Base-by-base conservation (phyloP, 2,888 invertebrate species). In the Cancer borealis region DNA sequence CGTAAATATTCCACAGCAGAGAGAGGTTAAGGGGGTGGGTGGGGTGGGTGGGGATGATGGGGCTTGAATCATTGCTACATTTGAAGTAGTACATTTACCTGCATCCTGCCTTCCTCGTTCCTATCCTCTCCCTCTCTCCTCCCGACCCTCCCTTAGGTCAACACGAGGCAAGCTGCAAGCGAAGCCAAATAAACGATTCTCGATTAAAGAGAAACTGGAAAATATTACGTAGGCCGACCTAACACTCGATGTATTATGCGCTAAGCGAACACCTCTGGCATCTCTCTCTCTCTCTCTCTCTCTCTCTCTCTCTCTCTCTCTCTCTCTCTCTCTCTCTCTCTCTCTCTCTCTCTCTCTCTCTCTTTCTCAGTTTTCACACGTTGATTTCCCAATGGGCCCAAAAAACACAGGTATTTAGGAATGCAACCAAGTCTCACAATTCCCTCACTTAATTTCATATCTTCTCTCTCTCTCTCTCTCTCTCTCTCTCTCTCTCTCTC, bases 181-280 rank as follows among this genome's bases (percentile, higher is more conserved):
- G 66, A 66, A n/a, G 66, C 66, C 66, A n/a, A 66, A n/a, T 66
- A 66, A 66, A 66, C n/a, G 66, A 66, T 66, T n/a, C 66, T 21
- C 4, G n/a, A 66, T 66, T 5, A 66, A 66, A 66, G 66, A 66
- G 66, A 66, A 66, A 66, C n/a, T 6, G n/a, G 66, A 66, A 66
- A 66, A 66, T 66, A n/a, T 66, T 17, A 21, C n/a, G 66, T n/a
- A 6, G n/a, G 66, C n/a, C 66, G 21, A 66, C 4, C 66, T 21
- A 66, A 1, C n/a, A 3, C n/a, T n/a, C n/a, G 4, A 66, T 66
- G 66, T 66, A n/a, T 66, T 66, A 66, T 66, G 66, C 66, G 66
- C 4, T n/a, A 66, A 66, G 21, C 66, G n/a, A 66, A 66, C 66
- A 66, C 66, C 66, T 66, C 30, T 39, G 39, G 39, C 39, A 39